Percentiles rank a stretch among this genome's conserved stretches.
These are phyloP conservation scores for Gymnothorax javanicus DNA, from an alignment of 2,797 vertebrate genomes.

Conservation along the genomic window DNA sequence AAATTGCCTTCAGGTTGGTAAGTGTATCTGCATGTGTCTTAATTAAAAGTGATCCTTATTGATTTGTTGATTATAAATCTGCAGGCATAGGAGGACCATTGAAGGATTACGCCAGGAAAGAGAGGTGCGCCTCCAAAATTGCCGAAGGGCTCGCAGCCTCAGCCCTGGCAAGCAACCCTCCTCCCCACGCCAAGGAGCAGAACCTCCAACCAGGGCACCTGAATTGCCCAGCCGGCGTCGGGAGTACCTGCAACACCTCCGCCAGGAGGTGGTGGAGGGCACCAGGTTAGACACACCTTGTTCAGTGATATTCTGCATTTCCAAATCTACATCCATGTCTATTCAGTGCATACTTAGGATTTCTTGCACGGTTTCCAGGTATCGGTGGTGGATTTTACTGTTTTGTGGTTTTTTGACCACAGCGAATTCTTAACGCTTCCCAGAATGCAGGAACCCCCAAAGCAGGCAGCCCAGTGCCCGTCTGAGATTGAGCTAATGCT, in stretches of 20 bases:
- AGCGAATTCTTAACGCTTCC: neutral
- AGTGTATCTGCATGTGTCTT: neutral
- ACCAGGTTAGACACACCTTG: slow-evolving; percentile 71
- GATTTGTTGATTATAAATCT: neutral
- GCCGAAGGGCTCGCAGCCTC: slow-evolving; percentile 78
- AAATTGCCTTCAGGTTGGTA: neutral
- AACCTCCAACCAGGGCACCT: slow-evolving; percentile 48
- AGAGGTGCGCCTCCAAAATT: slow-evolving; percentile 76
- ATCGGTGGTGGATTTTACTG: neutral
- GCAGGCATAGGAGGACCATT: slow-evolving; percentile 83
- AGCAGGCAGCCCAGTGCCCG: slow-evolving; percentile 65
- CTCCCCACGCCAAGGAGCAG: slow-evolving; percentile 47
- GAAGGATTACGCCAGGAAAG: slow-evolving; percentile 79
- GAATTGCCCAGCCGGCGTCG: slow-evolving; percentile 72
- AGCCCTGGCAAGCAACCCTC: slow-evolving; percentile 81
- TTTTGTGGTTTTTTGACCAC: neutral
- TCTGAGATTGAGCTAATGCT: slow-evolving; percentile 87
- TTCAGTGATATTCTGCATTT: neutral
- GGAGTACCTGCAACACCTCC: slow-evolving; percentile 81
- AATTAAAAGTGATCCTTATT: neutral
- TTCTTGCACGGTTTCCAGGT: neutral
- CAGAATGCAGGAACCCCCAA: slow-evolving; percentile 71
- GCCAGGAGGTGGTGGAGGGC: slow-evolving; percentile 79
- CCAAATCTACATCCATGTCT: neutral
- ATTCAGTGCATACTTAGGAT: neutral